Evolutionary conservation across 1,140 invertebrate species (phyloP), one percentile per base, ranked within the genome.

Genomic region (Cecropterus lyciades): DNA sequence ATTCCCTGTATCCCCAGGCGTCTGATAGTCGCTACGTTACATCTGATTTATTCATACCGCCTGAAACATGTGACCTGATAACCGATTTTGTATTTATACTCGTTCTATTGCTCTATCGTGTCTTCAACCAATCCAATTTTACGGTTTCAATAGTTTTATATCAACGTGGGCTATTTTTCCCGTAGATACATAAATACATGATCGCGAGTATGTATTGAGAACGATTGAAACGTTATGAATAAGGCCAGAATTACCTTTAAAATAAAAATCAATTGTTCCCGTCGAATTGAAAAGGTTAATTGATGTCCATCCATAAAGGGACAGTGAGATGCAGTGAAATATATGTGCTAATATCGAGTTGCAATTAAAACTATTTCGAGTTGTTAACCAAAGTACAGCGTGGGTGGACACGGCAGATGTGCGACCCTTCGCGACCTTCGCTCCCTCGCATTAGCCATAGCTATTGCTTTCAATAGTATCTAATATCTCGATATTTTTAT

Each of bases 401-500:
- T 86, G 79, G 86, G 88, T 72, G 85, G 82, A 87, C 80, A 76
- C 78, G 77, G 81, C 88, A 90, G 89, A 91, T 90, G 87, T 80
- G 79, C 83, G 77, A 85, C 86, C 84, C 82, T 79, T 77, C 51
- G 65, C 59, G 78, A 80, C 84, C 82, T 83, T 80, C 67, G 67
- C 73, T 80, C 80, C 79, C 85, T 80, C 63, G 73, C 79, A 79
- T 84, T 88, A 82, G 76, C 76, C 75, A 73, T 68, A 56, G 65
- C 70, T 76, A 75, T 73, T 70, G 62, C 62, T 60, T 53, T 67
- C 69, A 69, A 60, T 33, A 56, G 53, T 63, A 57, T 67, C 37
- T 49, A 55, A 37, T 64, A 53, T 69, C 67, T 69, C 48, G 27
- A 57, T 49, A 70, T 60, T 20, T 13, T 40, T 17, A 27, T 55